phyloP scores from a whole-genome alignment of 2,113 vertebrate genomes.

The Procavia capensis region DNA sequence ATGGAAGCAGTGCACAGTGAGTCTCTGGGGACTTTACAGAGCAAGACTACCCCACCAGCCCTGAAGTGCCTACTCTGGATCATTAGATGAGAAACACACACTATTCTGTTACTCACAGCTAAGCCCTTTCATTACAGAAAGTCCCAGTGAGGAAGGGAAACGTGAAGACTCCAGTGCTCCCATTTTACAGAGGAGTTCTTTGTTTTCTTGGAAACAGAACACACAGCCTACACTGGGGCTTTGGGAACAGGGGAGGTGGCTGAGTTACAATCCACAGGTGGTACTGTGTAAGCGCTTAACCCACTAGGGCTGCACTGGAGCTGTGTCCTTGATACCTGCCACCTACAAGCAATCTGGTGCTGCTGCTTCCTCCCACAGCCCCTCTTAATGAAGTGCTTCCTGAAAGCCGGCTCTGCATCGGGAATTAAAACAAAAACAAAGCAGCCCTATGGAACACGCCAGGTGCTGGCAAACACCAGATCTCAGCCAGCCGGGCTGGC shows the following conservation, averaged over 20 bases:
- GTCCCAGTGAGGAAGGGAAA: neutral
- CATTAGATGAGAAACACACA: neutral
- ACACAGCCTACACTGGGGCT: neutral
- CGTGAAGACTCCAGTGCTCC: neutral
- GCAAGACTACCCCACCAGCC: neutral
- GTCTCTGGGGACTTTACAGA: neutral
- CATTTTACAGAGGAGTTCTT: neutral
- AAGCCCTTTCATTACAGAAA: neutral
- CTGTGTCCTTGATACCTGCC: neutral
- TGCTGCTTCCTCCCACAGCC: neutral
- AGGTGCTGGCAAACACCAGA: neutral
- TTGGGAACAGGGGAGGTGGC: neutral
- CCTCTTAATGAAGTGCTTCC: neutral
- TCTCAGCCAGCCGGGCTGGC: slow-evolving; percentile 26
- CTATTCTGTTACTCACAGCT: neutral
- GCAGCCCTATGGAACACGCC: neutral
- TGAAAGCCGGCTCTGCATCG: neutral
- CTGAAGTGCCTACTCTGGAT: neutral
- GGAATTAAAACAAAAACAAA: neutral
- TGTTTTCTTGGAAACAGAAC: slow-evolving; percentile 18
- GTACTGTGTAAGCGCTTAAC: neutral
- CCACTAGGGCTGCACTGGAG: neutral
- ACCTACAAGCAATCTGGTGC: slow-evolving; percentile 39
- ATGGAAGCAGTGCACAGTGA: fast-evolving
- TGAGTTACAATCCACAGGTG: neutral